phyloP scores from a whole-genome alignment of 2,113 vertebrate species.

The Grammomys dolichurus region DNA sequence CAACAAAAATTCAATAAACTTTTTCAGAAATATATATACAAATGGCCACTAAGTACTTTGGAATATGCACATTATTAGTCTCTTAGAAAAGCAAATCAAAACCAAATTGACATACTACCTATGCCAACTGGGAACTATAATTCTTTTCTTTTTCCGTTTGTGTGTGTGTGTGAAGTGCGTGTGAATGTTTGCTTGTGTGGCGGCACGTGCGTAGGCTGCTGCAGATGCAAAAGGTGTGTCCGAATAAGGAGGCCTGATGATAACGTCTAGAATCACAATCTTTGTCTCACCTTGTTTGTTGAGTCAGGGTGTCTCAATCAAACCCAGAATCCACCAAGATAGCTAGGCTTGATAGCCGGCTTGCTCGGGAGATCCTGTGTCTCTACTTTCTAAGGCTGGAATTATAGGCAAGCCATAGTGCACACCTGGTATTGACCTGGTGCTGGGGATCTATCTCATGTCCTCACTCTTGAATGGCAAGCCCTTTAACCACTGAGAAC shows the following conservation, averaged over 20 bases:
- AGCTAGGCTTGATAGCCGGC: background rate
- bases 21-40: background rate
- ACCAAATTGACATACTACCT: background rate
- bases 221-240: background rate
- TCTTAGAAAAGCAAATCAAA: slow-evolving; percentile 22
- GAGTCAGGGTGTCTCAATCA: background rate
- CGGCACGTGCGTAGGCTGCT: background rate
- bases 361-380: background rate
- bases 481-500: background rate
- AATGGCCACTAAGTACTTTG: background rate
- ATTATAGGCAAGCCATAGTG: background rate
- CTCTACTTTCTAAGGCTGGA: background rate
- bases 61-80: background rate
- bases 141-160: background rate
- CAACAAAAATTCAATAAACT: background rate
- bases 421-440: background rate
- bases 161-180: background rate
- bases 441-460: background rate
- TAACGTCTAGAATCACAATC: background rate
- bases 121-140: background rate
- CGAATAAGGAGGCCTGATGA: background rate
- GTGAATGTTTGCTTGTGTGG: background rate
- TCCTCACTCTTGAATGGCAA: background rate
- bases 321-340: background rate
- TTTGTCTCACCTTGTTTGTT: background rate